These are phyloP conservation scores for Drepana arcuata DNA, from an alignment of 1,140 invertebrate species.

Conservation along the genomic window DNA sequence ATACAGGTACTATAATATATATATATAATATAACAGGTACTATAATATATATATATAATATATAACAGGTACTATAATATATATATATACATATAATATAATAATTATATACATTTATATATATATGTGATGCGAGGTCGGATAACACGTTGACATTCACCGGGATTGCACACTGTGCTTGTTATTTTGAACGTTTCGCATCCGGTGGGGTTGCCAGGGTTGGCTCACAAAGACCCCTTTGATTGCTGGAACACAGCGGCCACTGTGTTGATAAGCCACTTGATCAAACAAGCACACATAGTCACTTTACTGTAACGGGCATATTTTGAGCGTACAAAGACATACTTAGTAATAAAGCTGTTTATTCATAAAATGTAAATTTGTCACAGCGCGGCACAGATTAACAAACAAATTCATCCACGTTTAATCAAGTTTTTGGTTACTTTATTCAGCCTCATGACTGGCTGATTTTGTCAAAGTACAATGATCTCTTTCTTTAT, in stretches of 20 bases:
- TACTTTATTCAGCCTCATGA: constrained; percentile 8
- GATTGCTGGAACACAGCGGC: constrained; percentile 27
- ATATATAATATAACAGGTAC: too few relatives aligned
- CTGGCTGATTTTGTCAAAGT: too few relatives aligned
- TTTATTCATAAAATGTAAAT: not conserved
- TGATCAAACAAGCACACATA: constrained; percentile 45
- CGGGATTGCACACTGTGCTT: constrained; percentile 2
- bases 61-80: too few relatives aligned
- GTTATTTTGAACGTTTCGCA: constrained; percentile 17
- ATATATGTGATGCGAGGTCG: too few relatives aligned
- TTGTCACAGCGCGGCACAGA: not conserved
- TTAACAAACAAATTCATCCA: not conserved
- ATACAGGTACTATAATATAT: too few relatives aligned
- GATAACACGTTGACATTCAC: constrained; percentile 3
- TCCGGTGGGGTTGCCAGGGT: constrained; percentile 42
- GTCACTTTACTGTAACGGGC: constrained; percentile 1
- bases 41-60: too few relatives aligned
- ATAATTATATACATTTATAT: too few relatives aligned
- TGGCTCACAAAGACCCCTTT: constrained; percentile 32
- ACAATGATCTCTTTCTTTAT: too few relatives aligned
- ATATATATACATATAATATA: too few relatives aligned
- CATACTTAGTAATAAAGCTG: not conserved
- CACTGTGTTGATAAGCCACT: constrained; percentile 47
- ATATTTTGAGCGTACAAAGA: not conserved
- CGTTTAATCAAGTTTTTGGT: not conserved